phyloP scores from a whole-genome alignment of 2,113 vertebrate genomes.

The Myotis davidii region DNA sequence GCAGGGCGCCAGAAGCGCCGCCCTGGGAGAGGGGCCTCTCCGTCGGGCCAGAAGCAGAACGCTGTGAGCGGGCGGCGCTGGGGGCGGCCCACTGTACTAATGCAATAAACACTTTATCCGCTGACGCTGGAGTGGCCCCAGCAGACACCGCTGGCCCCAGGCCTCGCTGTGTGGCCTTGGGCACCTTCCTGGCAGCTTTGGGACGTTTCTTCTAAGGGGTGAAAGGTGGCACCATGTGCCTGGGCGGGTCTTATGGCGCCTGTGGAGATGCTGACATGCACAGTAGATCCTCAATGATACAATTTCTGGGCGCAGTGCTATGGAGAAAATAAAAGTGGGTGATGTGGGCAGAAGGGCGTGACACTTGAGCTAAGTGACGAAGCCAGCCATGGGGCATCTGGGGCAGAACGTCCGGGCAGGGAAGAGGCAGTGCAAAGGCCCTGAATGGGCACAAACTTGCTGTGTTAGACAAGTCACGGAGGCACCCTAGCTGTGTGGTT shows the following conservation, averaged over 20 bases:
- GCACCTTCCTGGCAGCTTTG: background rate
- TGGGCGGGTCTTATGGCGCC: background rate
- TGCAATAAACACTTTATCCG: conserved; percentile 77
- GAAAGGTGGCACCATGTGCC: background rate
- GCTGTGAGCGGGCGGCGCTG: conserved; percentile 42
- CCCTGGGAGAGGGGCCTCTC: background rate
- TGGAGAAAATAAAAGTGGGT: background rate
- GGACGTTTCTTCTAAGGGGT: background rate
- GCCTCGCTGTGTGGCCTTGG: background rate
- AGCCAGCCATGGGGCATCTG: background rate
- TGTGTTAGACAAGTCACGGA: background rate
- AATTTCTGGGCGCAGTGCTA: background rate
- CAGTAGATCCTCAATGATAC: background rate
- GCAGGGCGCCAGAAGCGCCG: background rate
- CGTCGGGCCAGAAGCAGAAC: conserved; percentile 20
- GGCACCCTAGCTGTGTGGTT: no score
- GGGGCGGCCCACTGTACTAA: conserved; percentile 57
- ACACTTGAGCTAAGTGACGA: background rate
- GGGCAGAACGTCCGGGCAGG: background rate
- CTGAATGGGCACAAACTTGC: background rate
- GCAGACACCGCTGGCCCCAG: background rate
- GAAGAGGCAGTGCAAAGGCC: background rate
- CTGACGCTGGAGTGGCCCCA: background rate
- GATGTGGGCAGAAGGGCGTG: background rate
- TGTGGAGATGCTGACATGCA: background rate